Evolutionary conservation across 2,797 vertebrate species (phyloP).

Genomic region (Rhodeus uyekii): DNA sequence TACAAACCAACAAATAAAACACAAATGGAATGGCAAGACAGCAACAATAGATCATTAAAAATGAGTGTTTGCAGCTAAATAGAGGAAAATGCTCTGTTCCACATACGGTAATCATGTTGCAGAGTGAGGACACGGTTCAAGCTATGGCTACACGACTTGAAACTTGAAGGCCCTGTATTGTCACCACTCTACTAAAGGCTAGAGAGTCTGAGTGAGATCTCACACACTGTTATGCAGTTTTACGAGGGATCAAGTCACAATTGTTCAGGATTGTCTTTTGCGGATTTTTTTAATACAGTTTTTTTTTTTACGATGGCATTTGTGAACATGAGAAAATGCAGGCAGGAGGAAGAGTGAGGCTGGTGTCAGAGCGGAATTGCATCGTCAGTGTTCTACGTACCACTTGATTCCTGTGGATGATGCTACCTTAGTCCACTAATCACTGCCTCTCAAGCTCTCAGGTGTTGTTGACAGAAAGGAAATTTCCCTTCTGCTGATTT

Average conservation of each 20-base stretch:
- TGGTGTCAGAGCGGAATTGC: not conserved
- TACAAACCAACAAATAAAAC: conserved; percentile 54
- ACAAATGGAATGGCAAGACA: conserved; percentile 54
- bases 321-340: conserved; percentile 38
- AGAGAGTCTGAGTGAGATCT: conserved; percentile 54
- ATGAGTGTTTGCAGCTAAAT: conserved; percentile 27
- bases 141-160: conserved; percentile 66
- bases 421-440: conserved; percentile 39
- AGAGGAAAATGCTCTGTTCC: conserved; percentile 41
- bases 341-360: conserved; percentile 26
- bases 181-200: conserved; percentile 58
- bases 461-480: conserved; percentile 41
- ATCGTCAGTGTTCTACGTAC: conserved; percentile 9
- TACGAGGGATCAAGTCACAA: conserved; percentile 72
- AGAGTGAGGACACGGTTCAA: conserved; percentile 69
- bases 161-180: conserved; percentile 65
- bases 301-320: conserved; percentile 44
- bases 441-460: conserved; percentile 34
- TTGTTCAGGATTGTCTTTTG: conserved; percentile 75
- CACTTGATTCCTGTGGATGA: conserved; percentile 3
- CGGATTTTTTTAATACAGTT: conserved; percentile 68
- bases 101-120: conserved; percentile 17
- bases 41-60: conserved; percentile 24
- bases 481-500: conserved; percentile 61
- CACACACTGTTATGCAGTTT: conserved; percentile 68